A percentile compares a stretch with the other conserved stretches of the same genome.
These are phyloP conservation scores for Ormyrus pomaceus DNA, from an alignment of 2,888 invertebrate genomes.

Conservation along the genomic window DNA sequence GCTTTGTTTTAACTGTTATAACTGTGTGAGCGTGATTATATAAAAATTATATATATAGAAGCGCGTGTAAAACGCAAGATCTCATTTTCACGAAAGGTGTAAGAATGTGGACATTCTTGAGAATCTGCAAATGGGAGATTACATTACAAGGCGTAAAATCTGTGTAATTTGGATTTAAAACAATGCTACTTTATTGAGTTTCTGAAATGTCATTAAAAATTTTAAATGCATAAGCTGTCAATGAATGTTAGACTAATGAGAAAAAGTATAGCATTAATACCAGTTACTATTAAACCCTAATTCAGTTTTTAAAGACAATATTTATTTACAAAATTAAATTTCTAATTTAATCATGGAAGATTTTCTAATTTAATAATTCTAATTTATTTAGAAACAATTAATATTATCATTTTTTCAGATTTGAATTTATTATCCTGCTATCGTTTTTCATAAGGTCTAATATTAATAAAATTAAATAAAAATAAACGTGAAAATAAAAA, in stretches of 20 bases:
- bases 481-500: not conserved
- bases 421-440: too few relatives aligned
- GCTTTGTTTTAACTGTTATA: slow-evolving; percentile 55
- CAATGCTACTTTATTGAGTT: slow-evolving; percentile 3
- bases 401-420: too few relatives aligned
- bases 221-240: not conserved
- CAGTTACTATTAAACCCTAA: too few relatives aligned
- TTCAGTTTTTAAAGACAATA: too few relatives aligned
- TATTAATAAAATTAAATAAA: too few relatives aligned
- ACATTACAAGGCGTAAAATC: slow-evolving; percentile 19
- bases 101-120: not conserved
- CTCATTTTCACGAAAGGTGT: slow-evolving; percentile 37
- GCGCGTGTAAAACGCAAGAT: slow-evolving; percentile 16
- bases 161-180: slow-evolving; percentile 22
- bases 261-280: not conserved
- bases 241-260: not conserved
- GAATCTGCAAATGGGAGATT: slow-evolving; percentile 14
- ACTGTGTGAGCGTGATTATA: slow-evolving; percentile 44
- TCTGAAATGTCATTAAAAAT: not conserved
- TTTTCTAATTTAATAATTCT: too few relatives aligned
- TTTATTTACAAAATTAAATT: too few relatives aligned
- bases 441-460: too few relatives aligned
- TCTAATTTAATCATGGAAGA: too few relatives aligned
- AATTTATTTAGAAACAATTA: too few relatives aligned
- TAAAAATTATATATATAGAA: slow-evolving; percentile 35